Evolutionary conservation across 2,888 invertebrate species (phyloP).

Genomic region (Ditylenchus weischeri): DNA sequence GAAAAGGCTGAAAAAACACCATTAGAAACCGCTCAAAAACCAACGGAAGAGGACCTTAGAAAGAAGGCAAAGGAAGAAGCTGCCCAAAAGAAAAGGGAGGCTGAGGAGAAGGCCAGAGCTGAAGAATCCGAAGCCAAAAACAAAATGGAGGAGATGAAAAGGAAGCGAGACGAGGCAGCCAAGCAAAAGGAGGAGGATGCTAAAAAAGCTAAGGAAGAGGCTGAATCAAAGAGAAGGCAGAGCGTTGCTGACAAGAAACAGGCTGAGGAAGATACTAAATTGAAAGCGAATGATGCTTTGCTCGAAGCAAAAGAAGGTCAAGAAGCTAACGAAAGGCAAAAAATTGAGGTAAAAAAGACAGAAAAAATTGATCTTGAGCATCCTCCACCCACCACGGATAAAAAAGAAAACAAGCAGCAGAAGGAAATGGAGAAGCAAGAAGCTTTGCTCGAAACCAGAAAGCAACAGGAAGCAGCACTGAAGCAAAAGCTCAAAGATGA

Average conservation of each 20-base stretch:
- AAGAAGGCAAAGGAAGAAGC: slow-evolving; percentile 27
- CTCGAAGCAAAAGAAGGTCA: background rate
- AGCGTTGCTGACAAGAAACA: slow-evolving; percentile 17
- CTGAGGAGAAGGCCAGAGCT: slow-evolving; percentile 23
- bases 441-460: background rate
- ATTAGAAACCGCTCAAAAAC: background rate
- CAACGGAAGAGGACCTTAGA: slow-evolving; percentile 1
- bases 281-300: slow-evolving; percentile 13
- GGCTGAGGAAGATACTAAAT: slow-evolving; percentile 8
- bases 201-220: slow-evolving; percentile 19
- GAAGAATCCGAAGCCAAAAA: slow-evolving; percentile 27
- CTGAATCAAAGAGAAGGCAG: slow-evolving; percentile 15
- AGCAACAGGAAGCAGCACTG: slow-evolving; percentile 16
- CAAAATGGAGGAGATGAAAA: slow-evolving; percentile 15
- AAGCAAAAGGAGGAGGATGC: slow-evolving; percentile 34
- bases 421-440: slow-evolving; percentile 25
- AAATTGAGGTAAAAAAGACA: background rate
- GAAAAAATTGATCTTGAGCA: slow-evolving; percentile 10
- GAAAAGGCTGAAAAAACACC: slow-evolving; percentile 11
- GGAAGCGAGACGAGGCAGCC: slow-evolving; percentile 24
- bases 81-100: slow-evolving; percentile 18
- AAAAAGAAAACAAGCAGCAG: slow-evolving; percentile 24
- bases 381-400: slow-evolving; percentile 22
- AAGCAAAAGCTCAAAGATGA: slow-evolving; percentile 20
- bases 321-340: background rate